Conservation (phyloP, 2,797 vertebrate species). For the Tokudaia muenninki region DNA sequence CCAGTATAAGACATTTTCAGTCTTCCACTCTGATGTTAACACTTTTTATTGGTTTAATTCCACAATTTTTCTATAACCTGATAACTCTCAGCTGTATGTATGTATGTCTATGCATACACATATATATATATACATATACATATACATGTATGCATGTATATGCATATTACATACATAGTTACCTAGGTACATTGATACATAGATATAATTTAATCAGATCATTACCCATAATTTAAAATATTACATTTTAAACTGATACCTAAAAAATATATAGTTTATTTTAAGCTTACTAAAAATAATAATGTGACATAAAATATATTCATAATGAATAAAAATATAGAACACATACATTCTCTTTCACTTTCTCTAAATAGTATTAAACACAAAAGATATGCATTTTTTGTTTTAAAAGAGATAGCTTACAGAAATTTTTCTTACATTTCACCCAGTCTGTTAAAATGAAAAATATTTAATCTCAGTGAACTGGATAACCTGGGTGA, state of each 20-base stretch:
- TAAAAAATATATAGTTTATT: not conserved
- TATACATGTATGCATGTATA: not conserved
- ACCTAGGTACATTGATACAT: not conserved
- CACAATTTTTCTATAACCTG: not conserved
- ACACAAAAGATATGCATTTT: not conserved
- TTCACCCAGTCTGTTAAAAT: not conserved
- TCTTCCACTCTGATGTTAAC: too few relatives aligned
- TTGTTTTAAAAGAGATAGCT: slow-evolving; percentile 39
- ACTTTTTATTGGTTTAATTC: too few relatives aligned
- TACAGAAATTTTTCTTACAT: not conserved
- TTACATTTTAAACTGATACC: not conserved
- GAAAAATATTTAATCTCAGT: not conserved
- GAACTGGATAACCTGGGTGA: not conserved
- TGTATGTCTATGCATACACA: too few relatives aligned
- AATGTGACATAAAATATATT: not conserved
- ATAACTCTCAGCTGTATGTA: not conserved
- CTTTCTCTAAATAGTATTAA: not conserved
- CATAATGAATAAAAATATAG: not conserved
- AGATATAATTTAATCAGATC: not conserved
- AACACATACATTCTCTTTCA: not conserved
- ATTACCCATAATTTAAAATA: not conserved
- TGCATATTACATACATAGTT: not conserved
- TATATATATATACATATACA: too few relatives aligned
- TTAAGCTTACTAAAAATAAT: slow-evolving; percentile 22
- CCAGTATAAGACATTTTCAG: too few relatives aligned